Conservation (phyloP, 2,113 vertebrate genomes). For the Poecilia latipinna region DNA sequence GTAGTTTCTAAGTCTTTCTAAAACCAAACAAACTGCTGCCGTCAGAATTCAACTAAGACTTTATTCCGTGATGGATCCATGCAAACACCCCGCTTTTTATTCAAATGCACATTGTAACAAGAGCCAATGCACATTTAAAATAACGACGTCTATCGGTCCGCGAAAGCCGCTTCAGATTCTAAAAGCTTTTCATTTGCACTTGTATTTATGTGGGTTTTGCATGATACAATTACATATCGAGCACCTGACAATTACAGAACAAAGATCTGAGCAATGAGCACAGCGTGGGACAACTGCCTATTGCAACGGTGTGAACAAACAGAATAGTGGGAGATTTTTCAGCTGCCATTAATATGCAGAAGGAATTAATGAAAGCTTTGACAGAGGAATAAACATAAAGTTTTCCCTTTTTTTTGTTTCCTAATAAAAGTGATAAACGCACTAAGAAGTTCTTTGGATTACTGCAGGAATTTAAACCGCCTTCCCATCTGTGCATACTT, state of each 20-base stretch:
- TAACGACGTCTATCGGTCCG: not conserved
- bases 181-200: not conserved
- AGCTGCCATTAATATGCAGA: conserved; percentile 46
- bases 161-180: not conserved
- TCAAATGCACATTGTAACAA: conserved; percentile 6
- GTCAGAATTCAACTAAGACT: conserved; percentile 30
- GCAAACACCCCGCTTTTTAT: conserved; percentile 27
- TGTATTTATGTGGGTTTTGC: conserved; percentile 15
- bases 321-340: conserved; percentile 49
- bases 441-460: conserved; percentile 45
- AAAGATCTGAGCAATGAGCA: conserved; percentile 60
- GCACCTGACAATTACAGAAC: conserved; percentile 70
- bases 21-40: conserved; percentile 19
- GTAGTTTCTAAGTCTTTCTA: not conserved
- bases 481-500: conserved; percentile 37
- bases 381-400: conserved; percentile 25
- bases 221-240: conserved; percentile 65
- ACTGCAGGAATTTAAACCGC: conserved; percentile 49
- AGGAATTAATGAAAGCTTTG: conserved; percentile 51
- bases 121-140: not conserved
- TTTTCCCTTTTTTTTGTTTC: conserved; percentile 6
- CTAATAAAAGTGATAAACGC: conserved; percentile 32
- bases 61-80: conserved; percentile 40
- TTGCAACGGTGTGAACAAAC: conserved; percentile 51
- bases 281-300: conserved; percentile 53